Conservation (phyloP, 2,888 invertebrate genomes). For the Neoscelio sp. region DNA sequence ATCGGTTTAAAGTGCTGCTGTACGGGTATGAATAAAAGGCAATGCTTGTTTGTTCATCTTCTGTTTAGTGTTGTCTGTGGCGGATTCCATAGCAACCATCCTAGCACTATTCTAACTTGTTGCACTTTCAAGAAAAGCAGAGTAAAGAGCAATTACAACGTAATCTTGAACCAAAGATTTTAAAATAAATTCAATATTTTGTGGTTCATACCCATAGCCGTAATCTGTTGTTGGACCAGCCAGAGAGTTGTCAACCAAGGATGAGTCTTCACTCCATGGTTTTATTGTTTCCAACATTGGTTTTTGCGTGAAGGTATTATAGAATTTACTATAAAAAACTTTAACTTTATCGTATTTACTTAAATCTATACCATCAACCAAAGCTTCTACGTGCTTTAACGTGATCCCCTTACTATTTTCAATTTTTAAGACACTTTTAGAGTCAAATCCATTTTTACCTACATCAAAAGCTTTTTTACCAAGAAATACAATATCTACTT, state of each 20-base stretch:
- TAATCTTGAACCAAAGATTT: conserved; percentile 52
- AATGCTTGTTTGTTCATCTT: conserved; percentile 9
- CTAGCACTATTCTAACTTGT: conserved; percentile 51
- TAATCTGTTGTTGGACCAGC: conserved; percentile 47
- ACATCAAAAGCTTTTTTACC: conserved; percentile 45
- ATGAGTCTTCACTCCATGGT: conserved; percentile 48
- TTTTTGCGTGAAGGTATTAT: conserved; percentile 46
- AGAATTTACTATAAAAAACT: conserved; percentile 50
- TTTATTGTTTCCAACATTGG: conserved; percentile 51
- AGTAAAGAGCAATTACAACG: conserved; percentile 49
- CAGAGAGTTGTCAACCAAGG: conserved; percentile 38
- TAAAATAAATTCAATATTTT: conserved; percentile 53
- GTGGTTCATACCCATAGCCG: conserved; percentile 51
- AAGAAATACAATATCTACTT: conserved; percentile 48
- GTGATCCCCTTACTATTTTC: conserved; percentile 46
- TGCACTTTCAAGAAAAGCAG: conserved; percentile 52
- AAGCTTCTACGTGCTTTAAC: conserved; percentile 41
- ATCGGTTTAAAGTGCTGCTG: too few relatives aligned
- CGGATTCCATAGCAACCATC: conserved; percentile 39
- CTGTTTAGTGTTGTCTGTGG: conserved; percentile 1
- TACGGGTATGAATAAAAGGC: too few relatives aligned
- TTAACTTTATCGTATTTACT: conserved; percentile 50
- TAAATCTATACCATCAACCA: conserved; percentile 45
- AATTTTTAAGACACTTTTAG: conserved; percentile 42
- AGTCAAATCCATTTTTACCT: conserved; percentile 46